Evolutionary conservation across 2,113 vertebrate species (phyloP).

Genomic region (Stegostoma tigrinum): DNA sequence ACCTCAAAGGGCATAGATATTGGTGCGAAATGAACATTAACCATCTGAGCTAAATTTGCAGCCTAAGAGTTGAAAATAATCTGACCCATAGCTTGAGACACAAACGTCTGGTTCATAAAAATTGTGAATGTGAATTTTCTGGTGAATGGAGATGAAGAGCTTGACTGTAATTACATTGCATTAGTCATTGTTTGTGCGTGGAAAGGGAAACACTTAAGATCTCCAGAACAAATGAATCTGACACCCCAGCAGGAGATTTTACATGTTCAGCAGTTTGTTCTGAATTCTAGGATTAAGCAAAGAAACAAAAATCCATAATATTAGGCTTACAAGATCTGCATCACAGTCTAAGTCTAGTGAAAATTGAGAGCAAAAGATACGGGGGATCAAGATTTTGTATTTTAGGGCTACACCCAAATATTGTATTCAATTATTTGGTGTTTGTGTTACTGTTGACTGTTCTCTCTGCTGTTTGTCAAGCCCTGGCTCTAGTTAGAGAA

Average conservation of each 20-base stretch:
- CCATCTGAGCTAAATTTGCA: not conserved
- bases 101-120: not conserved
- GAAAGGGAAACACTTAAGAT: constrained; percentile 1
- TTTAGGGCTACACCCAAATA: not conserved
- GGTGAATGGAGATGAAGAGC: not conserved
- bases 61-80: not conserved
- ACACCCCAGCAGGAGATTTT: not conserved
- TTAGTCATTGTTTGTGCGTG: constrained; percentile 21
- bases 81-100: not conserved
- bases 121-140: constrained; percentile 4
- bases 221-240: not conserved
- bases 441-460: not conserved
- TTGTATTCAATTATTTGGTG: not conserved
- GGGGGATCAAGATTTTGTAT: not conserved
- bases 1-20: not conserved
- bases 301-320: not conserved
- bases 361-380: not conserved
- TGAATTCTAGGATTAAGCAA: not conserved
- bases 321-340: not conserved
- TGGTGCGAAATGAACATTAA: not conserved
- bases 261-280: not conserved
- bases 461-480: not conserved
- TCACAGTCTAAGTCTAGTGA: not conserved
- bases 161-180: not conserved
- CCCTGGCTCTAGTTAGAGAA: not conserved